Evolutionary conservation across 1,140 invertebrate species (phyloP).

Genomic region (Anthonomus grandis): DNA sequence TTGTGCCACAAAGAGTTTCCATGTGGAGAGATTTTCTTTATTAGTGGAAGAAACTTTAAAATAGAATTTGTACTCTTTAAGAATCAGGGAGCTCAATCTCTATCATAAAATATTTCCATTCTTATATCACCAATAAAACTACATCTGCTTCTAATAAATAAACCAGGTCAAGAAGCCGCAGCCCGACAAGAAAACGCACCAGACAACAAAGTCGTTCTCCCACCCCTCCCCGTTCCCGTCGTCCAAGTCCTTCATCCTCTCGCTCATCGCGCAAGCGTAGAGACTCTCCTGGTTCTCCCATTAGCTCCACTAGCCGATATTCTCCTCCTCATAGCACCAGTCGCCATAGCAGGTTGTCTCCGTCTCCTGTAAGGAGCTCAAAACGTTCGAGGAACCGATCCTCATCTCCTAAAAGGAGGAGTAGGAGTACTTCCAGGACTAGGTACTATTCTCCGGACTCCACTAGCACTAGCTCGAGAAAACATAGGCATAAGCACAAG

Average conservation of each 20-base stretch:
- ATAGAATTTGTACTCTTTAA: too few relatives aligned
- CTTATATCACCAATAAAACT: too few relatives aligned
- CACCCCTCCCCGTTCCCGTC: conserved; percentile 42
- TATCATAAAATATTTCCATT: too few relatives aligned
- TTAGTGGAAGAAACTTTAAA: too few relatives aligned
- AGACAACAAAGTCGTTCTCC: conserved; percentile 37
- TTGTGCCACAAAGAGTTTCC: too few relatives aligned
- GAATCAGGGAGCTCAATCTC: too few relatives aligned
- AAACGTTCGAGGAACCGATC: conserved; percentile 27
- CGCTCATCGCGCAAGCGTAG: conserved; percentile 39
- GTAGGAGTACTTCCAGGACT: conserved; percentile 36
- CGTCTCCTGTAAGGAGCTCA: conserved; percentile 27
- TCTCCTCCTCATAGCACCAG: conserved; percentile 34
- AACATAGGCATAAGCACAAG: conserved; percentile 47
- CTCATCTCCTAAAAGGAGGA: conserved; percentile 32
- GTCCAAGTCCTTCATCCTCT: conserved; percentile 40
- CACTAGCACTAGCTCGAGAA: conserved; percentile 30
- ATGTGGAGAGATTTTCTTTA: too few relatives aligned
- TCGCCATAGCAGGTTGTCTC: conserved; percentile 34
- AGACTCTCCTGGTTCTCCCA: conserved; percentile 42
- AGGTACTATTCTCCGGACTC: conserved; percentile 41
- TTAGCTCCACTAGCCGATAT: conserved; percentile 42
- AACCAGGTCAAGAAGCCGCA: conserved; percentile 47
- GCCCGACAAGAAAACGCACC: conserved; percentile 42
- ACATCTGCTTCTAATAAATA: conserved; percentile 28